phyloP scores from a whole-genome alignment of 2,888 invertebrate species.

The Eremobia ochroleuca region DNA sequence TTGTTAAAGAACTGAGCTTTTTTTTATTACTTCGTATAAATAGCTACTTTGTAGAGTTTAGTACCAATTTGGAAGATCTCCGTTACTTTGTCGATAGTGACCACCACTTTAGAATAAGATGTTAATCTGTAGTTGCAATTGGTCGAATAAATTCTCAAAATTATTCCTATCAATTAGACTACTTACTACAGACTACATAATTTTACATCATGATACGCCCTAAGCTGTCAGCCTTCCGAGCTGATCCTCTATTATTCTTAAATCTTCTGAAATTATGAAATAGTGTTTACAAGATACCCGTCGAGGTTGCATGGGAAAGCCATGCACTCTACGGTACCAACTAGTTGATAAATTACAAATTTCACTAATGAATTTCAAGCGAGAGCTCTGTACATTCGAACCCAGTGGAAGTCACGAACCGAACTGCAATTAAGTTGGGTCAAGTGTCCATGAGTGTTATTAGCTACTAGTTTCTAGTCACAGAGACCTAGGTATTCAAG shows the following conservation, averaged over 20 bases:
- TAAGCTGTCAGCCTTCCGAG: not conserved
- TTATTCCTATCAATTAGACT: not conserved
- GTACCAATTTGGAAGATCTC: not conserved
- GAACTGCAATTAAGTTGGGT: constrained; percentile 21
- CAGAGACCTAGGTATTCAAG: not conserved
- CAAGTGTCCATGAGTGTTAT: not conserved
- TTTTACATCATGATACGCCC: not conserved
- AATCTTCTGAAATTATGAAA: not conserved
- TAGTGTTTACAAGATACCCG: too few relatives aligned
- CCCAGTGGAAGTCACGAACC: constrained; percentile 9
- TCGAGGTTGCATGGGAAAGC: too few relatives aligned
- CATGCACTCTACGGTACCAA: too few relatives aligned
- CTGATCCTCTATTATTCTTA: not conserved
- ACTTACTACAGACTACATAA: too few relatives aligned
- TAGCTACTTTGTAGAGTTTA: not conserved
- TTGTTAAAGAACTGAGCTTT: not conserved
- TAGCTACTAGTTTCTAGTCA: constrained; percentile 1
- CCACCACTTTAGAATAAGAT: not conserved
- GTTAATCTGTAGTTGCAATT: not conserved
- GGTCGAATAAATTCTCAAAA: not conserved
- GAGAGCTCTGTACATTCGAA: not conserved
- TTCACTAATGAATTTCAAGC: not conserved
- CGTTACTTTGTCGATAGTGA: not conserved
- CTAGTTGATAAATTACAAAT: not conserved
- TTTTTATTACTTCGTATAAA: not conserved